Conservation (phyloP, 2,113 vertebrate species). For the Catharus minimus region DNA sequence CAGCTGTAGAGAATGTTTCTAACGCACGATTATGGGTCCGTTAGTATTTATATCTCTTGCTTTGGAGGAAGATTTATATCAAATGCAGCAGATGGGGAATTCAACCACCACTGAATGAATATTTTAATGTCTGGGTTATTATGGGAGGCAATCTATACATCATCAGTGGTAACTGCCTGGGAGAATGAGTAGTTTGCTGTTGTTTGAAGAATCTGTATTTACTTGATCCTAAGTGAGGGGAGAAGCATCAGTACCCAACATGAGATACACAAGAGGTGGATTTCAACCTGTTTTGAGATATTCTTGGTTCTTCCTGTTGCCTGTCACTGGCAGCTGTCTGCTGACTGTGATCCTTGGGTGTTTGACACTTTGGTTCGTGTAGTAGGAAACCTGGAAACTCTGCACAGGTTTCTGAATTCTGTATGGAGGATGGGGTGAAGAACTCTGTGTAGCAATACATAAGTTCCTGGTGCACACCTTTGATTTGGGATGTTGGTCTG, state of each 20-base stretch:
- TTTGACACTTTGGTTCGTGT: neutral
- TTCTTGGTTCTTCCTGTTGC: fast-evolving
- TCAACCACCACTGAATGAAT: neutral
- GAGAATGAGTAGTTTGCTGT: neutral
- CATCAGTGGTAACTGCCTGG: neutral
- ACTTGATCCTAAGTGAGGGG: neutral
- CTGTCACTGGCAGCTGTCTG: neutral
- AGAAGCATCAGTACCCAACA: neutral
- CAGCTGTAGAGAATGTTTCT: neutral
- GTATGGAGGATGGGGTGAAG: neutral
- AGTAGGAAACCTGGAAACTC: neutral
- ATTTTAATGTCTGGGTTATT: neutral
- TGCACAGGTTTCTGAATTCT: neutral
- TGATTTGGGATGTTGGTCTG: neutral
- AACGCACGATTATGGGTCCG: fast-evolving
- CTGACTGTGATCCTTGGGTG: neutral
- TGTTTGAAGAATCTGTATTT: neutral
- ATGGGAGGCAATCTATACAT: neutral
- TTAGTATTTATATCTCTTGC: neutral
- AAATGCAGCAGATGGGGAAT: neutral
- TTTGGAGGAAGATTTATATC: neutral
- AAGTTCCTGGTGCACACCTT: neutral
- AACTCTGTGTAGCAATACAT: neutral
- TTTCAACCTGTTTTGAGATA: neutral
- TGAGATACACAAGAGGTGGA: neutral